Conservation (phyloP, 2,797 vertebrate genomes). For the Cuniculus paca region DNA sequence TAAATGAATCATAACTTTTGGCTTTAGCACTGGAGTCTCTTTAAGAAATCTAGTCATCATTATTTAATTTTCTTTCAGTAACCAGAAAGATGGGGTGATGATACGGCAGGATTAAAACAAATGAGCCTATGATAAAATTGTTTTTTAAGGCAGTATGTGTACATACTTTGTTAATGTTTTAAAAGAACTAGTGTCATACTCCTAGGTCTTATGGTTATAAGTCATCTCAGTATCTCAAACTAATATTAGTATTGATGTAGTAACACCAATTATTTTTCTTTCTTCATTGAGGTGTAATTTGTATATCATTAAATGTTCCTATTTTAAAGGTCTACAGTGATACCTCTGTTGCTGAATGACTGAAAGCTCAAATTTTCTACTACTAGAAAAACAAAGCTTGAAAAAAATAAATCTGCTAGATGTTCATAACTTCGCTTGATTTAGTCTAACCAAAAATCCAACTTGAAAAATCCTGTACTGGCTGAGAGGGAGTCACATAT, state of each 20-base stretch:
- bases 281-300: background rate
- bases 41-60: background rate
- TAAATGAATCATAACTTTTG: background rate
- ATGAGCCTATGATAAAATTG: background rate
- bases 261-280: background rate
- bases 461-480: background rate
- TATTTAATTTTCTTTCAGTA: background rate
- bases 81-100: background rate
- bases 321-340: background rate
- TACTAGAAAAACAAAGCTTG: background rate
- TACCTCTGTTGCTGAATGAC: background rate
- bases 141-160: constrained; percentile 24
- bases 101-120: background rate
- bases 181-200: constrained; percentile 32
- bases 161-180: background rate
- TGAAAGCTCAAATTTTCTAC: background rate
- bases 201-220: background rate
- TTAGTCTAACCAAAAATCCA: background rate
- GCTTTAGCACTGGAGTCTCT: background rate
- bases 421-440: background rate
- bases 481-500: background rate
- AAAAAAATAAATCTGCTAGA: background rate
- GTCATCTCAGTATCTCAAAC: background rate
- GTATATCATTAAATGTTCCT: background rate
- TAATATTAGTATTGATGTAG: background rate